Evolutionary conservation across 2,113 vertebrate species (phyloP).

Genomic region (Melanerpes aurifrons): DNA sequence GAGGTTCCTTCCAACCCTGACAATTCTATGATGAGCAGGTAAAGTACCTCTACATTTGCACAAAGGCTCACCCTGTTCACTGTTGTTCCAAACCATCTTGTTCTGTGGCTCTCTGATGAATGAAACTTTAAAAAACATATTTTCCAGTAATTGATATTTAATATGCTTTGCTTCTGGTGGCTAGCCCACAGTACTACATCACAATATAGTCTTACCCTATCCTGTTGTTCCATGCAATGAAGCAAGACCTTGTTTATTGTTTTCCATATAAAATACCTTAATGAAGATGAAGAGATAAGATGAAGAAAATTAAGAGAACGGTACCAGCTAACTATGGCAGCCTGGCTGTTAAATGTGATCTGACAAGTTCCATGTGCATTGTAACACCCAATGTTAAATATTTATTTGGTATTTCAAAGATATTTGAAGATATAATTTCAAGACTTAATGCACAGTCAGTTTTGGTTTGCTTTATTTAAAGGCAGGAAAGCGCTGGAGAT

Average conservation of each 20-base stretch:
- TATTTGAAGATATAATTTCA: not conserved
- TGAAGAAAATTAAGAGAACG: not conserved
- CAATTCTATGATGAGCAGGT: not conserved
- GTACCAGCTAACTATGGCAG: not conserved
- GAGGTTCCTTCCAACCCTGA: no score
- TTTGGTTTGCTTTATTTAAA: not conserved
- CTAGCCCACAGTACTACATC: not conserved
- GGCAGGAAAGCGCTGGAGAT: not conserved
- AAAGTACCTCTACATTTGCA: not conserved
- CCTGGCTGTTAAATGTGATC: not conserved
- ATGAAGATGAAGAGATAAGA: not conserved
- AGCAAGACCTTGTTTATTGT: not conserved
- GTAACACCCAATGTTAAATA: not conserved
- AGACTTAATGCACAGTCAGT: not conserved
- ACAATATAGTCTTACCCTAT: not conserved
- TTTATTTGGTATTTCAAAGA: not conserved
- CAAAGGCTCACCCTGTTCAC: not conserved
- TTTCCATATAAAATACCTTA: not conserved
- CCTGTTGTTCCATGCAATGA: not conserved
- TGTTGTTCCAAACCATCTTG: not conserved
- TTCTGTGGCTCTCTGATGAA: not conserved
- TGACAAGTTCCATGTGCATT: not conserved
- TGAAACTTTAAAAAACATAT: not conserved
- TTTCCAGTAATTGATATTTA: not conserved
- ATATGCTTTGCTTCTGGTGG: not conserved